Percentiles rank a stretch among this genome's conserved stretches.
phyloP scores from a whole-genome alignment of 1,140 invertebrate species.

The Brachystomella parvula region DNA sequence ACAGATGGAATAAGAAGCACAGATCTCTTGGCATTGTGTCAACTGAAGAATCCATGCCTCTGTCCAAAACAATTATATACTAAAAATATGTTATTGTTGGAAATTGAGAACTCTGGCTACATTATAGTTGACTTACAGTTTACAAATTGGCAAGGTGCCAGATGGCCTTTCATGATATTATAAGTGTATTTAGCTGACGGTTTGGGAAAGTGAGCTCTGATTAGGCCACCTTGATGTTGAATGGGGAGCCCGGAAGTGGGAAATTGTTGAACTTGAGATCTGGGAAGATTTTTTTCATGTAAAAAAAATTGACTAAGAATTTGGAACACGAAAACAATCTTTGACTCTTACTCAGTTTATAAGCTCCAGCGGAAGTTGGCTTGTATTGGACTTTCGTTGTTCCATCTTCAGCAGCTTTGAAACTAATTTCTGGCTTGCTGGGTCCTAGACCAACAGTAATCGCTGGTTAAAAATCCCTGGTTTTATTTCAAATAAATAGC shows the following conservation, averaged over 20 bases:
- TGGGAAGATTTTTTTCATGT: background rate
- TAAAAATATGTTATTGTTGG: constrained; percentile 7
- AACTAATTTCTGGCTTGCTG: constrained; percentile 32
- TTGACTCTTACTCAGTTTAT: constrained; percentile 22
- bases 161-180: background rate
- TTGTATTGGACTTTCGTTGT: constrained; percentile 28
- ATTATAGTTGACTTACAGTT: constrained; percentile 2
- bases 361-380: constrained; percentile 26
- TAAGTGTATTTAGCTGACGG: background rate
- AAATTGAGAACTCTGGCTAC: background rate
- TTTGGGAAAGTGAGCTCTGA: background rate
- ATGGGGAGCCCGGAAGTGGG: constrained; percentile 30
- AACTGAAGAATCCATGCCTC: background rate
- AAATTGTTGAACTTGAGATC: constrained; percentile 27
- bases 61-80: background rate
- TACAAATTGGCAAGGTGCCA: background rate
- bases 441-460: constrained; percentile 15
- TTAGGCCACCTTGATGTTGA: constrained; percentile 22
- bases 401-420: constrained; percentile 31
- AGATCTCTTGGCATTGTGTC: constrained; percentile 4
- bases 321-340: constrained; percentile 8
- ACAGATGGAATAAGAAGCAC: constrained; percentile 3
- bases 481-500: background rate
- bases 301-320: background rate
- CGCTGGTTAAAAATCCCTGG: background rate